phyloP scores from a whole-genome alignment of 2,888 invertebrate genomes.

The Blera fallax region DNA sequence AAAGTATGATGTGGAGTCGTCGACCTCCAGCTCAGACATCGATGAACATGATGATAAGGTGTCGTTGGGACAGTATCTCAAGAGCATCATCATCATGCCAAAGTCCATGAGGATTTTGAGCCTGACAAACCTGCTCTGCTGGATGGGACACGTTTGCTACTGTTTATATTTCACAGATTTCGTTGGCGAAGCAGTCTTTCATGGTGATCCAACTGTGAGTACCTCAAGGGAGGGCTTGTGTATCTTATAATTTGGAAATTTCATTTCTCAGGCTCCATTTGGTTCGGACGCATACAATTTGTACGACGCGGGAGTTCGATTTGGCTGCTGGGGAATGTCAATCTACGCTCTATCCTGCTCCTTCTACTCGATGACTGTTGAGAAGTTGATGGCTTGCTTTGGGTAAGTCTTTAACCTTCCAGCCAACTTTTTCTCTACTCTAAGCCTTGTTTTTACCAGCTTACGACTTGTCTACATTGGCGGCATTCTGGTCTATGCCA shows the following conservation, averaged over 20 bases:
- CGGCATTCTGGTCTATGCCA: constrained; percentile 79
- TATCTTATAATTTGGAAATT: not conserved
- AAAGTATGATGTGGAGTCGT: constrained; percentile 11
- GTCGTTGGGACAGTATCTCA: constrained; percentile 80
- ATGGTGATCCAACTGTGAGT: constrained; percentile 83
- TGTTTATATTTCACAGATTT: constrained; percentile 87
- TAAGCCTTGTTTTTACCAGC: constrained; percentile 74
- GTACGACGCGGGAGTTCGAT: constrained; percentile 81
- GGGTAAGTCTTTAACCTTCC: constrained; percentile 76
- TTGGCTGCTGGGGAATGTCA: constrained; percentile 82
- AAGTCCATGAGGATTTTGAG: constrained; percentile 84
- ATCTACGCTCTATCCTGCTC: constrained; percentile 82
- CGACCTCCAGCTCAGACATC: constrained; percentile 3
- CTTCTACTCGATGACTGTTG: constrained; percentile 80
- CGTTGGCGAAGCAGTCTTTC: constrained; percentile 85
- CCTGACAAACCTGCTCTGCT: constrained; percentile 85
- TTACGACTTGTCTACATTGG: constrained; percentile 79
- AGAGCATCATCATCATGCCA: constrained; percentile 85
- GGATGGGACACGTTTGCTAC: constrained; percentile 87
- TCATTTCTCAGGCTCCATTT: constrained; percentile 74
- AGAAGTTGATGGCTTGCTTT: constrained; percentile 79
- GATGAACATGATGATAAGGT: constrained; percentile 75
- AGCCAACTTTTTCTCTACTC: too few species aligned
- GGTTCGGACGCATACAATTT: constrained; percentile 74
- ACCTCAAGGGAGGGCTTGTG: not conserved